These are phyloP conservation scores for Oryzias curvinotus DNA, from an alignment of 2,113 vertebrate genomes.

Conservation along the genomic window DNA sequence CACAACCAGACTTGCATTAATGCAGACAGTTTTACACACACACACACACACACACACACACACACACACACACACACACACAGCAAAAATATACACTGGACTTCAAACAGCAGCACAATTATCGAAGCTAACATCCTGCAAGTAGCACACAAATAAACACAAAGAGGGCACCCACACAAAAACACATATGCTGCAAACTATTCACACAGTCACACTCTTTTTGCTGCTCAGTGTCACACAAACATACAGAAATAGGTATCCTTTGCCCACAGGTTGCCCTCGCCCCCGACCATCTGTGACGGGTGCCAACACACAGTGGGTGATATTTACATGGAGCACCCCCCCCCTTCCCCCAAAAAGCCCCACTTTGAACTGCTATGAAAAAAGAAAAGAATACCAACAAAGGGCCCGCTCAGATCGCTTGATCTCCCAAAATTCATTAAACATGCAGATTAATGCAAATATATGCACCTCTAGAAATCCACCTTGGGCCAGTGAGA, in stretches of 20 bases:
- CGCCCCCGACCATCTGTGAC: constrained; percentile 74
- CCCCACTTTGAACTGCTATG: constrained; percentile 1
- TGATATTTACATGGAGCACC: constrained; percentile 69
- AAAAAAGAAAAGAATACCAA: constrained; percentile 68
- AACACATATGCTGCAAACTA: constrained; percentile 24
- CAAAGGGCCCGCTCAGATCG: constrained; percentile 69
- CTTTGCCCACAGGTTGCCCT: constrained; percentile 73
- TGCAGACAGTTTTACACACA: neutral
- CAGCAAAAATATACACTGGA: neutral
- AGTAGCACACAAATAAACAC: constrained; percentile 10
- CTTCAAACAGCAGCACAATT: neutral
- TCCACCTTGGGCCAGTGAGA: constrained; percentile 77
- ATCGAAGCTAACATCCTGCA: constrained; percentile 18
- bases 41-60: neutral
- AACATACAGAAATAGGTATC: constrained; percentile 71
- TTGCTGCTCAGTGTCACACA: constrained; percentile 50
- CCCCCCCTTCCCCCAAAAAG: constrained; percentile 3
- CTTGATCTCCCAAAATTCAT: constrained; percentile 78
- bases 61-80: neutral
- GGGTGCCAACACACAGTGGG: constrained; percentile 74
- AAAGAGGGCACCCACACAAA: constrained; percentile 17
- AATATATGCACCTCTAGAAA: constrained; percentile 81
- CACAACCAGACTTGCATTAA: constrained; percentile 3
- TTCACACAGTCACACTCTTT: constrained; percentile 36
- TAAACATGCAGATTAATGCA: constrained; percentile 78